Percentiles rank a stretch among this genome's conserved stretches.
Conservation (phyloP, 1,140 invertebrate genomes). For the Ganaspis sp. region DNA sequence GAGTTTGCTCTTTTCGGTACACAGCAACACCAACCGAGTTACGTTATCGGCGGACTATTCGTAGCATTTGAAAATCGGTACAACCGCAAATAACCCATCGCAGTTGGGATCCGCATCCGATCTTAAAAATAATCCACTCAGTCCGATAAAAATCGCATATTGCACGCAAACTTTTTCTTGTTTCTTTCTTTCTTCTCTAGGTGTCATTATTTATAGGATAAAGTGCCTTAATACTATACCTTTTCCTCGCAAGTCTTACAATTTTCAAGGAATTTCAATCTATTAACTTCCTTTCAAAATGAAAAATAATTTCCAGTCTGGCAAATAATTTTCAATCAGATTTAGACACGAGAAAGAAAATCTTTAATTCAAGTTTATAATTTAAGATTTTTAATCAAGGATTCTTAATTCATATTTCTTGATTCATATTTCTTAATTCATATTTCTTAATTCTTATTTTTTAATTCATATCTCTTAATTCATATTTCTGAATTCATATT, state of each 20-base stretch:
- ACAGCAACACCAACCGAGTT: conserved; percentile 12
- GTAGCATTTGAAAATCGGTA: background rate
- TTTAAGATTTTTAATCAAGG: too few species aligned
- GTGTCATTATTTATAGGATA: background rate
- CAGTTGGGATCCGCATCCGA: background rate
- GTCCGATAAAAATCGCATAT: background rate
- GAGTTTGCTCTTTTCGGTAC: conserved; percentile 2
- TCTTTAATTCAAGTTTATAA: too few species aligned
- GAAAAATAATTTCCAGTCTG: background rate
- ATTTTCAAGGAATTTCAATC: background rate
- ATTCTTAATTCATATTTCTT: too few species aligned
- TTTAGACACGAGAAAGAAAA: too few species aligned
- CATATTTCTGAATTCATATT: too few species aligned
- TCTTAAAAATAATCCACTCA: conserved; percentile 1
- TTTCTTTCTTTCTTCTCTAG: background rate
- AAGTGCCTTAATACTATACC: background rate
- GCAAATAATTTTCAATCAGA: too few species aligned
- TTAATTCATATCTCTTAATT: too few species aligned
- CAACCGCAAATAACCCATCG: background rate
- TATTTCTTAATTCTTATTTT: too few species aligned
- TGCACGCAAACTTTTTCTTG: background rate
- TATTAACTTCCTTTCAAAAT: background rate
- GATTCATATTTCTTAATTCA: too few species aligned
- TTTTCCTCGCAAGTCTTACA: background rate
- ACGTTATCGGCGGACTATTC: background rate